These are phyloP conservation scores for Ochropacha duplaris DNA, from an alignment of 2,888 invertebrate species.

Conservation along the genomic window DNA sequence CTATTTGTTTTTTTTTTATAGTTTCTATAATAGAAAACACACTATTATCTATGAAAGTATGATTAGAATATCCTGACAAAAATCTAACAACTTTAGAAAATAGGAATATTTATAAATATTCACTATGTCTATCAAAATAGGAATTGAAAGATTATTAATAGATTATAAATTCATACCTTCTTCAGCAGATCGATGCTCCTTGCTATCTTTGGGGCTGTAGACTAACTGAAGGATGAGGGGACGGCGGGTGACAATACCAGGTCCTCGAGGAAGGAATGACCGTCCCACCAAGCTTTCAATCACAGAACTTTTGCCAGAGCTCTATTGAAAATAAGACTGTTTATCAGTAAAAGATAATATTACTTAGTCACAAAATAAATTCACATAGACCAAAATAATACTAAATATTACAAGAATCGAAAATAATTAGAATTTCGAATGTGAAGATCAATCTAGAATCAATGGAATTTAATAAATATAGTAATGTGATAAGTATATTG, in stretches of 20 bases:
- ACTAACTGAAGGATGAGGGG: slow-evolving; percentile 97
- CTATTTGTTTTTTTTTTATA: too few species aligned
- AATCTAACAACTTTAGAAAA: too few species aligned
- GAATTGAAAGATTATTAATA: too few species aligned
- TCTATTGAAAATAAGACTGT: slow-evolving; percentile 81
- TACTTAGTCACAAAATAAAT: not conserved
- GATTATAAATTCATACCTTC: slow-evolving; percentile 85
- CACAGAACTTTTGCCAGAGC: slow-evolving; percentile 99
- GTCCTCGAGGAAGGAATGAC: slow-evolving; percentile 98
- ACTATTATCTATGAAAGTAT: too few species aligned
- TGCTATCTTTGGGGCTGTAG: slow-evolving; percentile 95
- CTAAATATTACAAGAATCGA: too few species aligned
- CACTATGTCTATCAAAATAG: too few species aligned
- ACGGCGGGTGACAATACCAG: slow-evolving; percentile 98
- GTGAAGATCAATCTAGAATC: not conserved
- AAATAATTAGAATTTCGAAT: not conserved
- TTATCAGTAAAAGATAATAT: not conserved
- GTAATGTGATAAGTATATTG: not conserved
- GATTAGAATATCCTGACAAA: too few species aligned
- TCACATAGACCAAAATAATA: not conserved
- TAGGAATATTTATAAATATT: too few species aligned
- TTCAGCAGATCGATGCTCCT: slow-evolving; percentile 92
- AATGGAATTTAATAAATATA: not conserved
- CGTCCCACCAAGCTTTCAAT: slow-evolving; percentile 98
- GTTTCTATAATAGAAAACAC: too few species aligned